Percentiles rank a stretch among this genome's conserved stretches.
phyloP scores from a whole-genome alignment of 1,140 invertebrate species.

The Listronotus bonariensis region DNA sequence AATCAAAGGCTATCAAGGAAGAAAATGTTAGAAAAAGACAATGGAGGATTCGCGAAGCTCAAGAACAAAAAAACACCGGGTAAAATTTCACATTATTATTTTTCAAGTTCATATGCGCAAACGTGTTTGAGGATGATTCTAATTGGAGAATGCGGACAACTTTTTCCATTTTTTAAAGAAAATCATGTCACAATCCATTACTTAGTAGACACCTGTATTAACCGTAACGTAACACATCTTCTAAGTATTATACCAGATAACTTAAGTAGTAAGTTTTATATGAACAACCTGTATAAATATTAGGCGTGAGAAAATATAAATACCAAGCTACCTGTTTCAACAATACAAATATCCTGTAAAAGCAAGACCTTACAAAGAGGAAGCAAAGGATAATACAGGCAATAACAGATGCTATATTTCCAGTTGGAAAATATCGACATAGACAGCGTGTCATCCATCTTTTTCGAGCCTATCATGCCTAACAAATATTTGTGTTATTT shows the following conservation, averaged over 20 bases:
- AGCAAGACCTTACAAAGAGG: slow-evolving; percentile 9
- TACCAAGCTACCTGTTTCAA: neutral
- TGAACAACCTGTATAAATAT: neutral
- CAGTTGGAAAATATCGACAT: slow-evolving; percentile 50
- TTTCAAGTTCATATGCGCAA: too few species aligned
- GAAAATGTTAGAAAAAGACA: slow-evolving; percentile 51
- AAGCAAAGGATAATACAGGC: slow-evolving; percentile 22
- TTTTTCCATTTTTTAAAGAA: too few species aligned
- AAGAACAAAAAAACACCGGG: slow-evolving; percentile 44
- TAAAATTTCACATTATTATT: slow-evolving; percentile 15
- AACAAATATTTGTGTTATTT: slow-evolving; percentile 28
- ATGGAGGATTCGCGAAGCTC: slow-evolving; percentile 40
- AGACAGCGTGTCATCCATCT: slow-evolving; percentile 40
- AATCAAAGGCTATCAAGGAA: slow-evolving; percentile 55
- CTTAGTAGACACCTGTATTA: too few species aligned
- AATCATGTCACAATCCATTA: too few species aligned
- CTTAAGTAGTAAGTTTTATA: too few species aligned
- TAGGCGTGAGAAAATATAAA: neutral
- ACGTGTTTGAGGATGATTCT: too few species aligned
- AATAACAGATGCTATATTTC: slow-evolving; percentile 46
- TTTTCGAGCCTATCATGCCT: slow-evolving; percentile 22
- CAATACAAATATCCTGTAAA: slow-evolving; percentile 23
- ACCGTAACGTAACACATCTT: too few species aligned
- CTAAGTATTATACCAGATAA: too few species aligned
- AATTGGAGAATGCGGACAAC: too few species aligned